Conservation (phyloP, 2,113 vertebrate genomes). For the Rhodinocichla rosea region DNA sequence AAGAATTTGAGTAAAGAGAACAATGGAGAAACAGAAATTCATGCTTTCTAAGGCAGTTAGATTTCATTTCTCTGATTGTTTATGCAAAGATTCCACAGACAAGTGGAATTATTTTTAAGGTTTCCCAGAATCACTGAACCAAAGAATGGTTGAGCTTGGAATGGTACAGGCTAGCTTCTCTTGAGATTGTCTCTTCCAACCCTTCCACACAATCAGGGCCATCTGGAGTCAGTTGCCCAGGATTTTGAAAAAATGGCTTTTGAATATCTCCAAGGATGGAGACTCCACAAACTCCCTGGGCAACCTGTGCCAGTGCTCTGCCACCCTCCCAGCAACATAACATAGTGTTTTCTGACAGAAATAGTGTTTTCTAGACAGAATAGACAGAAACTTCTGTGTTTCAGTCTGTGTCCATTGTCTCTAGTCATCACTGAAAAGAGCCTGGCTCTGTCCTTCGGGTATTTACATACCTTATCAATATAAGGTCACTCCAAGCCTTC, state of each 20-base stretch:
- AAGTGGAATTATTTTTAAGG: background rate
- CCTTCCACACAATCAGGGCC: no score
- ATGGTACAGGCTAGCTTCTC: background rate
- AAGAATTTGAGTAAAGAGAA: background rate
- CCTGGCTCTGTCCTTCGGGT: background rate
- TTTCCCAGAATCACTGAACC: background rate
- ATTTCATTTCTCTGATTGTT: background rate
- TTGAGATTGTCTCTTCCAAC: background rate
- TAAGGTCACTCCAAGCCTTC: background rate
- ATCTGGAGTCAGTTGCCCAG: background rate
- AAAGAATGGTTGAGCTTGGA: background rate
- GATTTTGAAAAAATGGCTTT: background rate
- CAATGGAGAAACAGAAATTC: background rate
- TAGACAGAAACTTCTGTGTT: background rate
- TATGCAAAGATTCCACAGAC: background rate
- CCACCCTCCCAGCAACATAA: background rate
- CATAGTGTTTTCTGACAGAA: background rate
- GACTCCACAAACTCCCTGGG: background rate
- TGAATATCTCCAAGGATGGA: background rate
- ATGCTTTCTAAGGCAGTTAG: background rate
- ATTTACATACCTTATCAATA: background rate
- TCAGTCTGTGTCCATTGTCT: background rate
- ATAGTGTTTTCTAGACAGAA: background rate
- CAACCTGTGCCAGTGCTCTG: background rate
- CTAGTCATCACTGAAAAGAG: background rate